These are phyloP conservation scores for Stenolophus ochropezus DNA, from an alignment of 2,888 invertebrate genomes.

Conservation along the genomic window DNA sequence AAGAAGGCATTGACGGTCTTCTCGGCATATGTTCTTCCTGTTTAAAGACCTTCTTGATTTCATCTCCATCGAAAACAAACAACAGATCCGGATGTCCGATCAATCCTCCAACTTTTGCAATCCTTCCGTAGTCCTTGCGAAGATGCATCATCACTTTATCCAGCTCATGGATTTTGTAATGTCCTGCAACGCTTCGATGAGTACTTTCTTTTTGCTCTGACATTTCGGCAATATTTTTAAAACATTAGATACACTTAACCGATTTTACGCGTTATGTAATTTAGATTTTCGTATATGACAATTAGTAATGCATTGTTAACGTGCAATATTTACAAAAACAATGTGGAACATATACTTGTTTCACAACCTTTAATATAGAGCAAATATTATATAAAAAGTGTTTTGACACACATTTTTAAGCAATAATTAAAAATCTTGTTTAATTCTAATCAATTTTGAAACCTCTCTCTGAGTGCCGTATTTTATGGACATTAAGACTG, in stretches of 20 bases:
- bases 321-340: background rate
- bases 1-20: slow-evolving; percentile 83
- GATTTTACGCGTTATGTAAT: slow-evolving; percentile 1
- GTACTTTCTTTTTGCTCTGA: background rate
- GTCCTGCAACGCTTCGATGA: slow-evolving; percentile 70
- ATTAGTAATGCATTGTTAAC: slow-evolving; percentile 40
- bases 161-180: slow-evolving; percentile 76
- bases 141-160: slow-evolving; percentile 78
- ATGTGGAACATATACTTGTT: background rate
- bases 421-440: too few species aligned
- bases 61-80: slow-evolving; percentile 84
- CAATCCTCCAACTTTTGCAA: slow-evolving; percentile 81
- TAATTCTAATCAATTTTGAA: too few species aligned
- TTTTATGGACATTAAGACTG: too few species aligned
- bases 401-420: too few species aligned
- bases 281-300: background rate
- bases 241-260: slow-evolving; percentile 12
- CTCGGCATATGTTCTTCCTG: slow-evolving; percentile 83
- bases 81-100: slow-evolving; percentile 86
- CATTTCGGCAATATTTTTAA: background rate
- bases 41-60: slow-evolving; percentile 82
- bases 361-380: background rate
- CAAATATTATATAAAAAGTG: background rate
- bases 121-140: slow-evolving; percentile 76
- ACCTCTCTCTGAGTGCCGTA: too few species aligned